Evolutionary conservation across 1,140 invertebrate genomes (phyloP).

Genomic region (Amphibalanus amphitrite): DNA sequence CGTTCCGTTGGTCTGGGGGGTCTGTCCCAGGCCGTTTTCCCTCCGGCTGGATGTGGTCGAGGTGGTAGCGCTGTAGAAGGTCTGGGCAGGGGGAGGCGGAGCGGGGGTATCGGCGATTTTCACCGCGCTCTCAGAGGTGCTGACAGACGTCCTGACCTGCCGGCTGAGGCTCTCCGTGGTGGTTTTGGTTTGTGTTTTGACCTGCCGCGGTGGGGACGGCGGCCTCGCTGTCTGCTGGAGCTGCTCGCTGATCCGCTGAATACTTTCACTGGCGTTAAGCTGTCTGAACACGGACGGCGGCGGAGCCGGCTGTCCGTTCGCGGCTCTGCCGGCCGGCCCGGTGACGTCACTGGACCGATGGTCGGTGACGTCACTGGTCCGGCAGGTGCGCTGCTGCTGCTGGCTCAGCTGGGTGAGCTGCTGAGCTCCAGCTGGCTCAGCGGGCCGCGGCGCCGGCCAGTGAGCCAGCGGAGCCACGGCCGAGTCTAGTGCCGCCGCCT

Average conservation of each 20-base stretch:
- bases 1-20: too few species aligned
- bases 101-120: not conserved
- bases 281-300: constrained; percentile 70
- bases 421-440: too few species aligned
- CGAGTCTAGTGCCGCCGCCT: not conserved
- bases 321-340: not conserved
- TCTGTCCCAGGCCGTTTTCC: too few species aligned
- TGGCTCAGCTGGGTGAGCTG: too few species aligned
- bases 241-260: not conserved
- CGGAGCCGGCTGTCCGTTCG: constrained; percentile 6
- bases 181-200: not conserved
- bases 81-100: not conserved
- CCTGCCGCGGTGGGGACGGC: not conserved
- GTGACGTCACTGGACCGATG: too few species aligned
- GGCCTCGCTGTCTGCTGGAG: not conserved
- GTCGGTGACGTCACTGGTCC: too few species aligned
- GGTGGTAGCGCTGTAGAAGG: too few species aligned
- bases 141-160: not conserved
- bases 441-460: too few species aligned
- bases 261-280: constrained; percentile 28
- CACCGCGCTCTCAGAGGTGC: not conserved
- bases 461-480: not conserved
- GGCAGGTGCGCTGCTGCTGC: not conserved
- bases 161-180: not conserved
- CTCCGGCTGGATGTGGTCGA: too few species aligned